Base-by-base conservation (phyloP, 2,113 vertebrate genomes). In the Garra rufa region DNA sequence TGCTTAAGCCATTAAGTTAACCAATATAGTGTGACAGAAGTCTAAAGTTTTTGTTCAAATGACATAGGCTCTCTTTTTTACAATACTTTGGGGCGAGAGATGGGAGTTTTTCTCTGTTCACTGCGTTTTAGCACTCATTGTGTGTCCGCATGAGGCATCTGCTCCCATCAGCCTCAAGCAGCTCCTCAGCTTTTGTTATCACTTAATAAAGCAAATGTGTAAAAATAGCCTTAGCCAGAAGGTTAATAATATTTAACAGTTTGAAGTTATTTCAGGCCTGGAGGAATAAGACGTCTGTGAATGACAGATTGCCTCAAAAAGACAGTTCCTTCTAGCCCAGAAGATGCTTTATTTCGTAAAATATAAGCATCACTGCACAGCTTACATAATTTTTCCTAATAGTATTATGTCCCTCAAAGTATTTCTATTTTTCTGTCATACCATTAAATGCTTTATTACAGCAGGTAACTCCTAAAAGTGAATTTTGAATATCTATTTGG, bases 151-250 rank as follows among this genome's bases (percentile, higher is more conserved):
- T 67, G 59, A 80, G 43, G 41, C 41, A 48, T 80, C 61, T 81
- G 43, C 10, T 81, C 17, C 17, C 43, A 67, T 67, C 78, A 48
- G 59, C 78, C 78, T 30, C 15, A 30, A 65, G 77, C 55, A 63
- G n/a, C 3, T 65, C 77, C 38, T 41, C 77, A 63, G 57, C 41
- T 14, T 81, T 67, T 67, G 15, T 15, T 14, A 50, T 48, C 43
- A 65, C 59, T 81, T 67, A 67, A 78, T 26, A 78, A n/a, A 67
- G 61, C 41, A 67, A n/a, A 67, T 21, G 43, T 50, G n/a, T 13
- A 67, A n/a, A 48, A 81, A 81, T 81, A 50, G 78, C 61, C n/a
- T 67, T 17, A 50, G 26, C 78, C 57, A 48, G 44, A n/a, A 50
- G 78, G 38, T 61, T 44, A 61, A 78, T 78, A 44, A 78, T 61